Evolutionary conservation across 2,113 vertebrate genomes (phyloP).

Genomic region (Toxotes chatareus): DNA sequence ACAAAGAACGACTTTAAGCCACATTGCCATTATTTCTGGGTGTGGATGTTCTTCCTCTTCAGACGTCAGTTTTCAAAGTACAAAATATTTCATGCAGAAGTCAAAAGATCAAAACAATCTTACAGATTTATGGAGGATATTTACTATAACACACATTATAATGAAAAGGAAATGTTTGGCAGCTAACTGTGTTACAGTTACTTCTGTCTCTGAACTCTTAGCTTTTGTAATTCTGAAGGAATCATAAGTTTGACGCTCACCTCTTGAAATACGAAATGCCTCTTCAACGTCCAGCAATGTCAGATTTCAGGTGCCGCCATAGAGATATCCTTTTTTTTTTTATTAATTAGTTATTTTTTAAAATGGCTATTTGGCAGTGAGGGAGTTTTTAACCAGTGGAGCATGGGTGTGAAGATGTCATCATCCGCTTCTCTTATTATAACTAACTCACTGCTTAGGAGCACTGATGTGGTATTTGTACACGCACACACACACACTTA

Average conservation of each 20-base stretch:
- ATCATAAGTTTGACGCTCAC: conserved; percentile 56
- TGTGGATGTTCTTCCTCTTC: background rate
- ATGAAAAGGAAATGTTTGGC: background rate
- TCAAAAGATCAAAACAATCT: background rate
- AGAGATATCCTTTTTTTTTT: background rate
- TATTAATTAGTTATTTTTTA: background rate
- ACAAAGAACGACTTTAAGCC: background rate
- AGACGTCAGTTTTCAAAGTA: background rate
- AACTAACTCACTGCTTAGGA: conserved; percentile 15
- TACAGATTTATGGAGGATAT: background rate
- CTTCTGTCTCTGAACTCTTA: background rate
- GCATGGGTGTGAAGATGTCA: conserved; percentile 62
- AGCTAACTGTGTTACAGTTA: background rate
- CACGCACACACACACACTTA: conserved; percentile 23
- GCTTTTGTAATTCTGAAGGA: background rate
- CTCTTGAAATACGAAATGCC: conserved; percentile 43
- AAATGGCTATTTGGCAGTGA: conserved; percentile 3
- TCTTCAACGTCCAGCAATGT: conserved; percentile 52
- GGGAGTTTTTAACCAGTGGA: conserved; percentile 9
- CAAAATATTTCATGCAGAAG: background rate
- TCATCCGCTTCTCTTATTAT: conserved; percentile 61
- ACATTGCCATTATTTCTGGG: background rate
- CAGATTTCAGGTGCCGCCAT: conserved; percentile 62
- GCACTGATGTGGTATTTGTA: conserved; percentile 30
- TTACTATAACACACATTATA: background rate